Evolutionary conservation across 2,113 vertebrate genomes (phyloP), one percentile per base, ranked within the genome.

Genomic region (Platanista minor): DNA sequence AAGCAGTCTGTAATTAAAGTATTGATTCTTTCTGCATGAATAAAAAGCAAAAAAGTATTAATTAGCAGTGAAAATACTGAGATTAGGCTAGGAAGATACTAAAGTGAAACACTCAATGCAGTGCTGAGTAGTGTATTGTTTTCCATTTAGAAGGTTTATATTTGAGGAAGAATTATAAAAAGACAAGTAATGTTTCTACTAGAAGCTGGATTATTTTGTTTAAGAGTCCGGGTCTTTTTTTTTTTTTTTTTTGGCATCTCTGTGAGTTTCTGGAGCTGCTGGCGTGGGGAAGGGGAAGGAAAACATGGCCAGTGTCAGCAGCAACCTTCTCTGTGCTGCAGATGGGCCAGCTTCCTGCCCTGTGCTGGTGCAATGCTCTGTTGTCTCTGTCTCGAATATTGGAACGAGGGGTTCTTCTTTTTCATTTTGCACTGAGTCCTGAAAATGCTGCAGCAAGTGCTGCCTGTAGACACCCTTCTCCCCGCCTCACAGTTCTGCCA

Each of bases 1-100:
- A 98, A 98, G 97, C 96, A 96, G 96, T 92, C 97, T 98, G 96
- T 98, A 98, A 98, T 99, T 98, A 98, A 98, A 98, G 54, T 97
- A 98, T 97, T 82, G 96, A 98, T 98, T 98, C 83, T 98, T 98
- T 98, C 97, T 98, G 96, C 97, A 94, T 90, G 96, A 98, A 96
- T 95, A 95, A 98, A 62, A 94, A 94, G 86, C 90, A 95, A 52
- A 46, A 94, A 97, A 94, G 93, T 98, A 98, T 98, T 98, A 98
- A 98, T 98, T 97, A 98, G 98, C 85, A 82, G 98, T 98, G 97
- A 98, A 98, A 98, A 98, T 97, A 97, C 98, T 98, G 97, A 98
- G 98, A 98, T 98, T 97, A 97, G 95, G 43, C 64, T 93, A 91
- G 97, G 84, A 92, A 25, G 12, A 97, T 97, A 97, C 94, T 96